phyloP scores from a whole-genome alignment of 2,797 vertebrate species.

The Cephalopachus bancanus region DNA sequence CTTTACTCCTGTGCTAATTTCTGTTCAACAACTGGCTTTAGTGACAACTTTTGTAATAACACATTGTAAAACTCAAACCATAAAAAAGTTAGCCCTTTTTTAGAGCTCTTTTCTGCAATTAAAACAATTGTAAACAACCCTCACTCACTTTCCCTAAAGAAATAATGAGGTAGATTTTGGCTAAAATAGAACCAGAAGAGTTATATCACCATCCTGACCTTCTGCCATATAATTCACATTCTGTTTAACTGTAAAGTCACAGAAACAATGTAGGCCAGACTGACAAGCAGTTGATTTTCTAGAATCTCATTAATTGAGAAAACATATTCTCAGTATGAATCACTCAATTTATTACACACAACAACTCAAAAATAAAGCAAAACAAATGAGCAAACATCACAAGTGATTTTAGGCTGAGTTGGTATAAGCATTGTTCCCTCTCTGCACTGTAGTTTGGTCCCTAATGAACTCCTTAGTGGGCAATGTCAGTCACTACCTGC shows the following conservation, averaged over 20 bases:
- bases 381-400: neutral
- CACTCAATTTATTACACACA: neutral
- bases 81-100: neutral
- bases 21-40: constrained; percentile 10
- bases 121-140: constrained; percentile 8
- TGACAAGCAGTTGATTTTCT: constrained; percentile 5
- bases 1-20: neutral
- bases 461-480: neutral
- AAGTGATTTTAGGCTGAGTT: neutral
- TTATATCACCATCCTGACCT: neutral
- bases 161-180: neutral
- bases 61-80: constrained; percentile 32
- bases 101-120: neutral
- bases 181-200: neutral
- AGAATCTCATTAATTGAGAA: neutral
- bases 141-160: neutral
- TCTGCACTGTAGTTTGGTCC: neutral
- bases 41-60: neutral
- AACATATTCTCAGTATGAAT: neutral
- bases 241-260: neutral
- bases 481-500: neutral
- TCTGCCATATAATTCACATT: neutral
- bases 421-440: neutral
- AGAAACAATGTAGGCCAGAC: neutral
- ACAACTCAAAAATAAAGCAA: constrained; percentile 14